A percentile compares a stretch with the other conserved stretches of the same genome.
Conservation (phyloP, 2,113 vertebrate species). For the Cervus canadensis region DNA sequence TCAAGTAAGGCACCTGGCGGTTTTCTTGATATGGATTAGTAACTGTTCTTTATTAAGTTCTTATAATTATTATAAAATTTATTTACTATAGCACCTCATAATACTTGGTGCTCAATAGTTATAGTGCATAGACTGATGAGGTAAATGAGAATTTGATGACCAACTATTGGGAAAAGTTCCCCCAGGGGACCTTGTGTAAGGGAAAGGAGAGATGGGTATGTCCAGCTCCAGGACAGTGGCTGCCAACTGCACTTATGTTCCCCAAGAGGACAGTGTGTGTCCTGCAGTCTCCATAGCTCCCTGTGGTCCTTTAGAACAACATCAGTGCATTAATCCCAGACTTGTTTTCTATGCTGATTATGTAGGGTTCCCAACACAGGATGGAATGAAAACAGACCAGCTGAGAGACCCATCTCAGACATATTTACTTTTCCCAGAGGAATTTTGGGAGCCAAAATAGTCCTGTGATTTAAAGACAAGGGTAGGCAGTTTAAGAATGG, state of each 20-base stretch:
- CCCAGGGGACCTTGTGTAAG: neutral
- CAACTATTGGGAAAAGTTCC: neutral
- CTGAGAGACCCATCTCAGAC: neutral
- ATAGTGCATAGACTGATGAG: neutral
- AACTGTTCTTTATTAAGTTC: neutral
- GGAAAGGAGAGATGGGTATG: neutral
- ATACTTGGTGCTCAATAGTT: neutral
- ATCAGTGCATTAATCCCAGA: neutral
- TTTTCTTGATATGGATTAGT: neutral
- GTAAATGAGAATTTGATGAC: neutral
- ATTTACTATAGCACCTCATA: neutral
- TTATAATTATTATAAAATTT: neutral
- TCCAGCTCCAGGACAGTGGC: neutral
- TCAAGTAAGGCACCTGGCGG: neutral
- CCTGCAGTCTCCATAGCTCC: neutral
- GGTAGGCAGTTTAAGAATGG: neutral
- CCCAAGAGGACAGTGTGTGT: neutral
- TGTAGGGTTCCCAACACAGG: neutral
- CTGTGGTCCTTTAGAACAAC: neutral
- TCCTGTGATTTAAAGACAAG: neutral
- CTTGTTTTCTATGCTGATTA: neutral
- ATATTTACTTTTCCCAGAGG: constrained; percentile 14
- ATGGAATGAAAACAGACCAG: neutral
- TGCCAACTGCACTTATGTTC: neutral
- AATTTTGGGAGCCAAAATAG: neutral